Percentiles rank a stretch among this genome's conserved stretches.
Evolutionary conservation across 1,140 invertebrate species (phyloP).

Genomic region (Drosophila nasuta): DNA sequence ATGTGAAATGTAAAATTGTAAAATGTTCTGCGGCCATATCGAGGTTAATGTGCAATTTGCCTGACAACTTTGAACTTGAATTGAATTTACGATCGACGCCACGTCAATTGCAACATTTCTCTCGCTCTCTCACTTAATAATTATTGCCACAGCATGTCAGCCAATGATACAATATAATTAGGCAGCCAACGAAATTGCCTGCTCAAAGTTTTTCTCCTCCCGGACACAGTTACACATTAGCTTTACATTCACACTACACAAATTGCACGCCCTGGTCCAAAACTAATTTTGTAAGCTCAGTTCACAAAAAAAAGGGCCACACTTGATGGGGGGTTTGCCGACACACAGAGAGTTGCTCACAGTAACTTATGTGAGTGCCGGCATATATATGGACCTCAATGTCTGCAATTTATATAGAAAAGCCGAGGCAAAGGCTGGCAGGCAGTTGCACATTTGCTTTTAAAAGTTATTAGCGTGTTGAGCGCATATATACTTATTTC

Average conservation of each 20-base stretch:
- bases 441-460: slow-evolving; percentile 74
- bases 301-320: slow-evolving; percentile 38
- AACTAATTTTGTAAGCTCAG: slow-evolving; percentile 69
- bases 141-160: slow-evolving; percentile 50
- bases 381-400: slow-evolving; percentile 17
- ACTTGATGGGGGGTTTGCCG: slow-evolving; percentile 25
- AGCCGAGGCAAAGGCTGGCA: slow-evolving; percentile 20
- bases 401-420: slow-evolving; percentile 14
- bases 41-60: slow-evolving; percentile 64
- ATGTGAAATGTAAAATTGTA: slow-evolving; percentile 23
- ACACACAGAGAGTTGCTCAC: neutral
- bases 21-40: slow-evolving; percentile 54
- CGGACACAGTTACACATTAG: slow-evolving; percentile 36
- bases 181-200: slow-evolving; percentile 51
- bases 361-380: slow-evolving; percentile 55
- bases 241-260: slow-evolving; percentile 41
- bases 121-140: slow-evolving; percentile 32
- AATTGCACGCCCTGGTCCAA: slow-evolving; percentile 54
- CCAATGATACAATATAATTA: slow-evolving; percentile 74
- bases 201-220: slow-evolving; percentile 30
- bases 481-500: slow-evolving; percentile 52
- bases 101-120: slow-evolving; percentile 47
- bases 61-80: slow-evolving; percentile 49
- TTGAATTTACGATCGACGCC: slow-evolving; percentile 32
- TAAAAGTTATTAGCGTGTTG: slow-evolving; percentile 81